phyloP scores from a whole-genome alignment of 2,113 vertebrate species.

The Nibea coibor region DNA sequence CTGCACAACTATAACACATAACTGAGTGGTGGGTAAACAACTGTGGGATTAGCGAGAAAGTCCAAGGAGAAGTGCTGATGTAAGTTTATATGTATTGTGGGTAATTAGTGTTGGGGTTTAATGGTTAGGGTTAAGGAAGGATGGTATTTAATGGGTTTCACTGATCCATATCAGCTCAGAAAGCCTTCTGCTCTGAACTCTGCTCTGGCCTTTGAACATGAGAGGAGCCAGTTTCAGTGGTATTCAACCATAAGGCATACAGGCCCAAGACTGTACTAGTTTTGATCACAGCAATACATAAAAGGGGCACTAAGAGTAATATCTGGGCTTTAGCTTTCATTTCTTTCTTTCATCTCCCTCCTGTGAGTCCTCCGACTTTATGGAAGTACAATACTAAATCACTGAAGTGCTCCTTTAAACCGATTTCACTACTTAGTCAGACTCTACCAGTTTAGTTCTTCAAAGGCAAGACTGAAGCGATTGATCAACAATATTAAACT shows the following conservation, averaged over 20 bases:
- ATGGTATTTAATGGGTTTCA: not conserved
- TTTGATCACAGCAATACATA: not conserved
- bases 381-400: not conserved
- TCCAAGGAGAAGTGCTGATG: too few relatives aligned
- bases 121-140: not conserved
- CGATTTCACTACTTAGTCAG: not conserved
- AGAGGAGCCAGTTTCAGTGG: not conserved
- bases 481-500: not conserved
- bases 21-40: too few relatives aligned
- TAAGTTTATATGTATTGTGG: too few relatives aligned
- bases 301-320: not conserved
- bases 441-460: not conserved
- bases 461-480: not conserved
- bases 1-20: too few relatives aligned
- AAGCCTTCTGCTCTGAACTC: not conserved
- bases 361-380: not conserved
- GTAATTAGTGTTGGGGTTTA: too few relatives aligned
- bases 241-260: not conserved
- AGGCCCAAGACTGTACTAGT: not conserved
- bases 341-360: not conserved
- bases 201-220: not conserved
- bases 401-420: not conserved
- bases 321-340: not conserved
- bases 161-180: not conserved
- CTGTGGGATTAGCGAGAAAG: too few relatives aligned